Conservation (phyloP, 2,113 vertebrate genomes). For the Dromaius novaehollandiae region DNA sequence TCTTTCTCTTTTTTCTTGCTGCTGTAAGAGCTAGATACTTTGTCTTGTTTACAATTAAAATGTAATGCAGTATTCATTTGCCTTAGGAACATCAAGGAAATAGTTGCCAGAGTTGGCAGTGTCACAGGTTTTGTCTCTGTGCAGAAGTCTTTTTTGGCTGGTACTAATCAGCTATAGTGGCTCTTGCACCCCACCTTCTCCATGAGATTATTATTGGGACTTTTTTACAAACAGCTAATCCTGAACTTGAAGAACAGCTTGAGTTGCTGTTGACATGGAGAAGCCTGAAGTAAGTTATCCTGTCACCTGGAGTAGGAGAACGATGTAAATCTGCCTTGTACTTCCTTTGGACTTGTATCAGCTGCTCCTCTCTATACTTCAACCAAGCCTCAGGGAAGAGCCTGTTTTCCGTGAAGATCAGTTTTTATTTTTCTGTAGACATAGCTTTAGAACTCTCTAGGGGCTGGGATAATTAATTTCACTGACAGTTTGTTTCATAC, state of each 20-base stretch:
- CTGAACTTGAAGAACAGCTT: background rate
- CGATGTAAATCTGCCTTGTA: background rate
- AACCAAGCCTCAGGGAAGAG: background rate
- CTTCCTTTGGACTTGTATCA: background rate
- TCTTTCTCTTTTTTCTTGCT: background rate
- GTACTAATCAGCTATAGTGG: background rate
- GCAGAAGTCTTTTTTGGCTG: background rate
- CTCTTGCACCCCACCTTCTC: background rate
- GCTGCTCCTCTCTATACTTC: background rate
- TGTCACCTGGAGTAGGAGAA: background rate
- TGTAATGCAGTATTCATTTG: conserved; percentile 21
- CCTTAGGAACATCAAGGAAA: background rate
- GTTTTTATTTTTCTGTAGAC: background rate
- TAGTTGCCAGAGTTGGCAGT: background rate
- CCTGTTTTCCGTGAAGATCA: background rate
- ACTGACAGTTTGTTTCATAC: background rate
- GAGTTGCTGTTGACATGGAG: background rate
- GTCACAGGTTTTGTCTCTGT: background rate
- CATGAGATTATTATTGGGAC: background rate
- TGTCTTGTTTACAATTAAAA: background rate
- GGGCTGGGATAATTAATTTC: background rate
- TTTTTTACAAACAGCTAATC: background rate
- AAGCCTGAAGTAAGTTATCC: background rate
- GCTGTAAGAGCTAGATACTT: background rate
- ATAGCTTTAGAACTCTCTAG: background rate